A percentile compares a stretch with the other conserved stretches of the same genome.
Conservation (phyloP, 2,888 invertebrate genomes). For the Drosophila neotestacea region DNA sequence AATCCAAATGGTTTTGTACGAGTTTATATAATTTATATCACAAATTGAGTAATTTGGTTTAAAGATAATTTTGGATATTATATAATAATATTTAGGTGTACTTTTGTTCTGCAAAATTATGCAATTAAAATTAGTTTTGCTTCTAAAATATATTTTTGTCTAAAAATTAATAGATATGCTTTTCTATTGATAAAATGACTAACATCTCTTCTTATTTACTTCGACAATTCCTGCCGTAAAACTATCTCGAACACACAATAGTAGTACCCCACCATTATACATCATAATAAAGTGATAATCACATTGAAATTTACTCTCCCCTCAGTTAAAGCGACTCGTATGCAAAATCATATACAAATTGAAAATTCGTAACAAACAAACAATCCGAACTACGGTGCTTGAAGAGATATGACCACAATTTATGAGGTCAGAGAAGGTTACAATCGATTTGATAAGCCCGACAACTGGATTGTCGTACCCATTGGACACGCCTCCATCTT, state of each 20-base stretch:
- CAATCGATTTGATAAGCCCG: constrained; percentile 29
- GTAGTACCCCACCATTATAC: background rate
- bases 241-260: background rate
- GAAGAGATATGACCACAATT: background rate
- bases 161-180: too few species aligned
- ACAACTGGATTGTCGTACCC: constrained; percentile 5
- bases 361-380: constrained; percentile 2
- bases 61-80: too few species aligned
- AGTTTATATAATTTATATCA: too few species aligned
- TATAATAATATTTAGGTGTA: too few species aligned
- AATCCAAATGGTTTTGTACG: too few species aligned
- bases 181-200: too few species aligned
- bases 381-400: background rate
- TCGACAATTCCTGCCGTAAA: background rate
- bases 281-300: constrained; percentile 3
- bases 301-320: constrained; percentile 1
- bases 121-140: too few species aligned
- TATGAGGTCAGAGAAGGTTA: constrained; percentile 13
- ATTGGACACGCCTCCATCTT: constrained; percentile 1
- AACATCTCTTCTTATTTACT: too few species aligned
- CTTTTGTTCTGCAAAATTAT: too few species aligned
- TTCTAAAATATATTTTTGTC: too few species aligned
- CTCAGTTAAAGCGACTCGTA: background rate
- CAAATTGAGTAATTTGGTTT: too few species aligned
- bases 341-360: background rate